Evolutionary conservation across 1,140 invertebrate genomes (phyloP).

Genomic region (Hylaeus volcanicus): DNA sequence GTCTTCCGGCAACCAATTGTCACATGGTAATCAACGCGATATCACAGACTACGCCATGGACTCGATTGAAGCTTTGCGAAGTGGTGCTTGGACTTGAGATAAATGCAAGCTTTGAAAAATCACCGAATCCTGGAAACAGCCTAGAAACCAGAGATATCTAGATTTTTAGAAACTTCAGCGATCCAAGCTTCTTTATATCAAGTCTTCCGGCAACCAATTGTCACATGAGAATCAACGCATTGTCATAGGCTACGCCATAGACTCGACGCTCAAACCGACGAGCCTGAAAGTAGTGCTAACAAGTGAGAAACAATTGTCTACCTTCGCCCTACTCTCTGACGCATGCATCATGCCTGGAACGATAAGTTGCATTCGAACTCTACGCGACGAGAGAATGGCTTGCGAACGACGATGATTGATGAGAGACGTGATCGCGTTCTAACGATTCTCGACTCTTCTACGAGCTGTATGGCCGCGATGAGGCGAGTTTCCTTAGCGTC

Average conservation of each 20-base stretch:
- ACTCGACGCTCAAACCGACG: background rate
- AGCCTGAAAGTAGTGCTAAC: background rate
- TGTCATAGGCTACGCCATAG: background rate
- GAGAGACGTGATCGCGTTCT: constrained; percentile 7
- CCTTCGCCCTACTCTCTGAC: constrained; percentile 6
- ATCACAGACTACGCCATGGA: background rate
- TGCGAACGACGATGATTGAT: constrained; percentile 38
- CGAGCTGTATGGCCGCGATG: constrained; percentile 6
- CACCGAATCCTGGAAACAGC: too few species aligned
- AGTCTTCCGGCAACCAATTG: background rate
- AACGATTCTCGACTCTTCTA: constrained; percentile 6
- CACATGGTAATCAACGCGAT: background rate
- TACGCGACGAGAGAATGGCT: constrained; percentile 51
- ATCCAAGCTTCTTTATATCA: background rate
- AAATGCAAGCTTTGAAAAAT: too few species aligned
- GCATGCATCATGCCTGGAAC: constrained; percentile 57
- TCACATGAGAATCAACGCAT: background rate
- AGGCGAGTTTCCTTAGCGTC: background rate
- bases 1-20: background rate
- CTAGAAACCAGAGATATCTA: too few species aligned
- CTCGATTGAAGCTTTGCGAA: background rate
- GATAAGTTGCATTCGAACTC: constrained; percentile 38
- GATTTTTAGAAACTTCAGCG: too few species aligned
- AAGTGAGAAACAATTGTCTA: constrained; percentile 14
- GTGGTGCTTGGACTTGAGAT: background rate